Evolutionary conservation across 92 coral and sea anemone species (phyloP), one percentile per base, ranked within the genome.

Genomic region (Porites lobata): DNA sequence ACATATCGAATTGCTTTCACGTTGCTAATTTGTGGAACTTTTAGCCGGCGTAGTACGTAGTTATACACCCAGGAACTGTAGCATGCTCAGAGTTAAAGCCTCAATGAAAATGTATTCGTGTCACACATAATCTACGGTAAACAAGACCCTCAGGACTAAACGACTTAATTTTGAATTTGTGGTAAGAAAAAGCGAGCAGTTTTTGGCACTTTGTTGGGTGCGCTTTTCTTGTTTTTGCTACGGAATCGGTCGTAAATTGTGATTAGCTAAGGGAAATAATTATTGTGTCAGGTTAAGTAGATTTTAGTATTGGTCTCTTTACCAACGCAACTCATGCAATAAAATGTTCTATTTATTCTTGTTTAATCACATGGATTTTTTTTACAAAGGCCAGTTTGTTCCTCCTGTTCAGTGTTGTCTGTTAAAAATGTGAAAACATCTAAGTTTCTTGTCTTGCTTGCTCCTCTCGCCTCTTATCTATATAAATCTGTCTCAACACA

Each of bases 321-420:
- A 12, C 2, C 47, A 29, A 7, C 65, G 5, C 6, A 6, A 21
- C 68, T 29, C 78, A 18, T 70, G 77, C 78, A 82, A 82, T 81
- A 81, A 69, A 56, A 11, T 54, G 18, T 11, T 12, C 32, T 24
- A 18, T 38, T 38, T 38, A 38, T 56, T 82, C 69, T 47, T 83
- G 71, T 83, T 83, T 72, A 50, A 83, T 83, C 87, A 83, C 87
- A 72, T 83, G 87, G 86, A 67, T 21, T 82, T 17, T 38, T 38
- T 18, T 47, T 69, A 72, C 51, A 81, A 81, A 50, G 85, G 76
- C 72, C 69, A 82, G 18, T 61, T 84, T 84, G 8, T 8, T 62
- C 73, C 75, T 69, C 38, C 86, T 70, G 76, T 70, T 32, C 32
- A 6, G 17, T n/a, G 18, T 47, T 82, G 10, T 5, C 47, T 38